A percentile compares a stretch with the other conserved stretches of the same genome.
Conservation (phyloP, 2,113 vertebrate genomes). For the Lepus americanus region DNA sequence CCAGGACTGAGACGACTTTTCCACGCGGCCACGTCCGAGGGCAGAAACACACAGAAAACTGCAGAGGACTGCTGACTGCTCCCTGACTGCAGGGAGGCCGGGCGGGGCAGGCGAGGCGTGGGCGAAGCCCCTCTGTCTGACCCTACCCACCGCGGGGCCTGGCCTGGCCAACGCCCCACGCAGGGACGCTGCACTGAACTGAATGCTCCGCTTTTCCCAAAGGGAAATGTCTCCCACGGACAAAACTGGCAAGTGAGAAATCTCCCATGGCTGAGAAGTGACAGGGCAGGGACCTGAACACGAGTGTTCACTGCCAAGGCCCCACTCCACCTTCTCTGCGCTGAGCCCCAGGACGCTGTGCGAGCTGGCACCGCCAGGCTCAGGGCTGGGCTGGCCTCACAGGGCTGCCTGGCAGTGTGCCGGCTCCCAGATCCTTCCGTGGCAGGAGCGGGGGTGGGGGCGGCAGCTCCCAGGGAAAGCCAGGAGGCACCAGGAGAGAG, state of each 20-base stretch:
- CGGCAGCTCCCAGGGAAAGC: not conserved
- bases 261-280: not conserved
- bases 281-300: not conserved
- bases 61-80: not conserved
- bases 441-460: not conserved
- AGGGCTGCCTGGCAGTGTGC: not conserved
- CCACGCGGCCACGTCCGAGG: too few species aligned
- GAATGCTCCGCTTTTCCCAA: not conserved
- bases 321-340: not conserved
- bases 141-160: accelerated
- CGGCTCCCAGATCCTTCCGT: not conserved
- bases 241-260: conserved; percentile 20
- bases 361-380: not conserved
- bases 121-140: not conserved
- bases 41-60: not conserved
- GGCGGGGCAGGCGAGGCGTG: not conserved
- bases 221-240: not conserved
- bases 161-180: accelerated
- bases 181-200: not conserved
- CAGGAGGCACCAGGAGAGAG: not conserved
- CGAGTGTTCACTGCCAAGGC: not conserved
- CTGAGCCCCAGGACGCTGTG: not conserved
- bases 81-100: not conserved
- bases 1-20: not conserved
- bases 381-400: not conserved